Evolutionary conservation across 2,888 invertebrate species (phyloP).

Genomic region (Leptopilina myrica): DNA sequence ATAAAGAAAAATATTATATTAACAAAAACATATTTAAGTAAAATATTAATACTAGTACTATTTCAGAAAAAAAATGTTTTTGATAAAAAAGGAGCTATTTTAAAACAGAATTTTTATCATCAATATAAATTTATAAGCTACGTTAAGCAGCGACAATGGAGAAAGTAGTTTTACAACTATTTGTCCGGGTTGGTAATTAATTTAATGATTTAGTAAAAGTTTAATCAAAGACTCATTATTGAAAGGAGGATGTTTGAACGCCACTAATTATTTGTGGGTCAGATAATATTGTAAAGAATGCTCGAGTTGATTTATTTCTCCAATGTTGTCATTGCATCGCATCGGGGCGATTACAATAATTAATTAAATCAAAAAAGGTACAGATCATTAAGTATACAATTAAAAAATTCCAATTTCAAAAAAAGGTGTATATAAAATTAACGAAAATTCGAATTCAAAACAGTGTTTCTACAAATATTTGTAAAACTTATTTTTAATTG

Average conservation of each 20-base stretch:
- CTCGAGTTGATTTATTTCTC: conserved; percentile 29
- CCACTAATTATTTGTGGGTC: conserved; percentile 31
- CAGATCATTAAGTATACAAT: neutral
- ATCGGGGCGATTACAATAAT: conserved; percentile 1
- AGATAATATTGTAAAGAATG: conserved; percentile 21
- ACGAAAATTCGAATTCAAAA: too few species aligned
- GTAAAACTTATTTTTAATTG: too few species aligned
- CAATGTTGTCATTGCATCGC: conserved; percentile 5
- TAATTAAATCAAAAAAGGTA: neutral
- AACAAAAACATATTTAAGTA: too few species aligned
- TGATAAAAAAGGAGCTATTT: too few species aligned
- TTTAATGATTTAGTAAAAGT: neutral
- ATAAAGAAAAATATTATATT: too few species aligned
- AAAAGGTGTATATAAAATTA: too few species aligned
- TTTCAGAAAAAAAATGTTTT: too few species aligned
- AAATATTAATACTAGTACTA: too few species aligned
- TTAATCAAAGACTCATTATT: conserved; percentile 5
- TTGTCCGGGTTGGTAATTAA: neutral
- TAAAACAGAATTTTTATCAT: too few species aligned
- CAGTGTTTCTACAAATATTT: too few species aligned
- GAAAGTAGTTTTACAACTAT: neutral
- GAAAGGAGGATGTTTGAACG: conserved; percentile 3
- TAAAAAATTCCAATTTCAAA: neutral
- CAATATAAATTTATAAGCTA: neutral
- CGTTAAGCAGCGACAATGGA: neutral